Conservation (phyloP, 2,888 invertebrate species). For the Sarcophaga carnaria region DNA sequence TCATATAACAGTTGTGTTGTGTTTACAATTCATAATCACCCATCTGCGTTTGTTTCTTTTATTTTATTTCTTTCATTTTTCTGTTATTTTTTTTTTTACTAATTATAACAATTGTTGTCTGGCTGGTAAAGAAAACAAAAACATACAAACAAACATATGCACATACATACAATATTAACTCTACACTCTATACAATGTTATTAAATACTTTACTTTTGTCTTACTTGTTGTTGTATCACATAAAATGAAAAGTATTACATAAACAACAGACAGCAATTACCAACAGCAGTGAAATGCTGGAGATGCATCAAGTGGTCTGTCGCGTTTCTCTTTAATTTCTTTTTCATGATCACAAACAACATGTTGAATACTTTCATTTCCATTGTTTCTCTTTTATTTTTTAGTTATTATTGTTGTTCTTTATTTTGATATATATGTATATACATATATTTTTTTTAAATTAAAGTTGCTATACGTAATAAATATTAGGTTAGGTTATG, state of each 20-base stretch:
- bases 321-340: neutral
- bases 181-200: slow-evolving; percentile 27
- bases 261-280: slow-evolving; percentile 14
- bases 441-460: slow-evolving; percentile 20
- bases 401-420: slow-evolving; percentile 6
- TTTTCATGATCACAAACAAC: neutral
- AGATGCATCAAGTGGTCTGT: slow-evolving; percentile 49
- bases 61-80: neutral
- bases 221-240: slow-evolving; percentile 15
- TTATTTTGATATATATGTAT: neutral
- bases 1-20: slow-evolving; percentile 45
- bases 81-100: slow-evolving; percentile 22
- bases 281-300: neutral
- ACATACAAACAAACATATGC: neutral
- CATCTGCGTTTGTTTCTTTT: slow-evolving; percentile 24
- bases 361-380: neutral
- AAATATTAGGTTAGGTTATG: slow-evolving; percentile 48
- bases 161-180: neutral
- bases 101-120: slow-evolving; percentile 57
- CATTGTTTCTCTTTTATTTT: neutral
- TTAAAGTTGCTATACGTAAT: slow-evolving; percentile 39
- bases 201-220: slow-evolving; percentile 24
- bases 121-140: slow-evolving; percentile 15
- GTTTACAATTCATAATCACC: slow-evolving; percentile 44
- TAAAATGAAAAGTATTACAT: slow-evolving; percentile 42